Conservation (phyloP, 2,797 vertebrate species). For the Sorex maritimensis region DNA sequence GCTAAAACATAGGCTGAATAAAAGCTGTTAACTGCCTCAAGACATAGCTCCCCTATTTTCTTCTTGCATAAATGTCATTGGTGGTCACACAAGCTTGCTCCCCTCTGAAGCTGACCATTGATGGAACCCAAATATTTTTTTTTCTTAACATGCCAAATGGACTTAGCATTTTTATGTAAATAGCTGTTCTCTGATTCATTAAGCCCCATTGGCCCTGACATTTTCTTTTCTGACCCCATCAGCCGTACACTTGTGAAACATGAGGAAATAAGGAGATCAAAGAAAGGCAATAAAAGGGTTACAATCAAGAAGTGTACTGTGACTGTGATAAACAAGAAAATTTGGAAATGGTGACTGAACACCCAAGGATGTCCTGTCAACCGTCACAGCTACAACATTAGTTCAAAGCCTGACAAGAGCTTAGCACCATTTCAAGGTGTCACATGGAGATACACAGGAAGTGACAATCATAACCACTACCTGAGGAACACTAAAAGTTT, state of each 20-base stretch:
- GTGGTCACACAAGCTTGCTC: constrained; percentile 18
- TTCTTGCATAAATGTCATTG: not conserved
- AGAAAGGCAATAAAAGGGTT: constrained; percentile 72
- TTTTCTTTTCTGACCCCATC: constrained; percentile 83
- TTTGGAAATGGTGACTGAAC: constrained; percentile 81
- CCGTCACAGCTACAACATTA: constrained; percentile 67
- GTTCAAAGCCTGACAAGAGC: constrained; percentile 73
- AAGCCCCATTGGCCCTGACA: constrained; percentile 73
- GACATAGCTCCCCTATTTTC: not conserved
- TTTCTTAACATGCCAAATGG: constrained; percentile 63
- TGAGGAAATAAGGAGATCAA: constrained; percentile 66
- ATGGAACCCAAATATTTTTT: constrained; percentile 37
- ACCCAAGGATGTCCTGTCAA: constrained; percentile 66
- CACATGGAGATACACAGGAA: constrained; percentile 66
- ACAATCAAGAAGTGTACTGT: constrained; percentile 75
- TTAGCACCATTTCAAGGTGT: constrained; percentile 78
- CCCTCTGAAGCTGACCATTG: constrained; percentile 45
- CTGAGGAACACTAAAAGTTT: constrained; percentile 54
- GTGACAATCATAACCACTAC: constrained; percentile 51
- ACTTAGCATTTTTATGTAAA: constrained; percentile 84
- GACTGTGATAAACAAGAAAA: constrained; percentile 77
- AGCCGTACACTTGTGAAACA: constrained; percentile 67
- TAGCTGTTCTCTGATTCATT: constrained; percentile 79
- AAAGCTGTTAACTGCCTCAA: not conserved
- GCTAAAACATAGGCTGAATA: not conserved